Conservation (phyloP, 2,113 vertebrate species). For the Rhizomys pruinosus region DNA sequence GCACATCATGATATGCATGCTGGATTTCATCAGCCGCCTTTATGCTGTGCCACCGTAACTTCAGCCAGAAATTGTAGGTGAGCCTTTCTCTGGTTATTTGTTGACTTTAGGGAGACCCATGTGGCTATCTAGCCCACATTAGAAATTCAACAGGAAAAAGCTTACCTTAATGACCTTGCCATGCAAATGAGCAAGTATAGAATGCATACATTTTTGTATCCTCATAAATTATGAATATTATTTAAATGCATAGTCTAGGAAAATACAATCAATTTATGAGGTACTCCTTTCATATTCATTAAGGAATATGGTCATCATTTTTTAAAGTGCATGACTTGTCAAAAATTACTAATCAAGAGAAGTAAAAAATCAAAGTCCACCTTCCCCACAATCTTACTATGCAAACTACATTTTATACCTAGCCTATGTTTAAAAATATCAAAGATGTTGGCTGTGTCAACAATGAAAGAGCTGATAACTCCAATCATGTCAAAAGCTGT, state of each 20-base stretch:
- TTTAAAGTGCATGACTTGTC: conserved; percentile 6
- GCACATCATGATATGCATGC: conserved; percentile 9
- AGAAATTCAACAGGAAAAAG: conserved; percentile 3
- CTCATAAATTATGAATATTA: conserved; percentile 17
- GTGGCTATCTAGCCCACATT: conserved; percentile 10
- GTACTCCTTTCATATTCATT: neutral
- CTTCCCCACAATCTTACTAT: neutral
- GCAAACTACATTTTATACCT: neutral
- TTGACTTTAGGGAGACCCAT: conserved; percentile 27
- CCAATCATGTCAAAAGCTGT: neutral
- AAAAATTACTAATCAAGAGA: conserved; percentile 13
- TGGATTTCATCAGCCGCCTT: conserved; percentile 45
- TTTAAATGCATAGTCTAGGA: neutral
- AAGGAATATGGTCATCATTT: neutral
- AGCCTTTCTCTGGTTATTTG: conserved; percentile 1
- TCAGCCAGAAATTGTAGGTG: conserved; percentile 64
- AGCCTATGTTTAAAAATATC: neutral
- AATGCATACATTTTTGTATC: neutral
- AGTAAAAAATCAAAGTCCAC: neutral
- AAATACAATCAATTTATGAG: neutral
- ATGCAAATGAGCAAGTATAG: neutral
- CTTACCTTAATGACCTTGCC: neutral
- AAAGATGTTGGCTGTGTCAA: neutral
- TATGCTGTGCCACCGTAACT: conserved; percentile 34
- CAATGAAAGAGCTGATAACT: neutral